Base-by-base conservation (phyloP, 92 coral and sea anemone genomes). In the Paragorgia papillata region DNA sequence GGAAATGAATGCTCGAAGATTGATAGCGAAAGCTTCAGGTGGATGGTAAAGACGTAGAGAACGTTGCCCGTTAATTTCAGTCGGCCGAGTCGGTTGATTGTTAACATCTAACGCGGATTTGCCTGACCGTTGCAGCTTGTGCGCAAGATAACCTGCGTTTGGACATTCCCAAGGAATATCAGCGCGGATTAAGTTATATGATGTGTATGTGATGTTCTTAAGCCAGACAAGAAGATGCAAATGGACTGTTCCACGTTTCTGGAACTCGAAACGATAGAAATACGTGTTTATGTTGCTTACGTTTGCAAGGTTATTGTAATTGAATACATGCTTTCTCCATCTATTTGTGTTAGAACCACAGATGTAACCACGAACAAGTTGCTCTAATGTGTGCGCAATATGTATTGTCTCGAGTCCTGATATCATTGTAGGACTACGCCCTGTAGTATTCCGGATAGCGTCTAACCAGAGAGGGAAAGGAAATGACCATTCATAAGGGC, bases 211-310 rank as follows among this genome's bases (percentile, higher is more conserved):
- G 17, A 73, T 10, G 19, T 73, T 44, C 25, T 73, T 73, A 41
- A 73, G 21, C 80, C 85, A 80, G 0, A 70, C 80, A 32, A 70
- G 73, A 7, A 80, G 24, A 50, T 80, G 80, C 54, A 80, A 17
- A 40, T 80, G 85, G 0, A 70, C 80, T 0, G 88, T 84, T 4
- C 84, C 88, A 2, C 88, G 9, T 1, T 58, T 15, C 32, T 83
- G 79, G 49, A 83, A 84, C 60, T 84, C 79, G 34, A 84, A 83
- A 4, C 83, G 30, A 22, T 83, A 83, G 12, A 83, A 67, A 29
- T 57, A 68, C 3, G 87, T 63, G 0, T 62, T 68, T 25, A 75
- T 50, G 26, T 85, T 85, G 21, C 20, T 2, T 3, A 21, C 14
- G 0, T 4, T 27, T 0, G 9, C 53, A 48, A 9, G 73, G 75